Evolutionary conservation across 2,888 invertebrate species (phyloP).

Genomic region (Acleris laterana): DNA sequence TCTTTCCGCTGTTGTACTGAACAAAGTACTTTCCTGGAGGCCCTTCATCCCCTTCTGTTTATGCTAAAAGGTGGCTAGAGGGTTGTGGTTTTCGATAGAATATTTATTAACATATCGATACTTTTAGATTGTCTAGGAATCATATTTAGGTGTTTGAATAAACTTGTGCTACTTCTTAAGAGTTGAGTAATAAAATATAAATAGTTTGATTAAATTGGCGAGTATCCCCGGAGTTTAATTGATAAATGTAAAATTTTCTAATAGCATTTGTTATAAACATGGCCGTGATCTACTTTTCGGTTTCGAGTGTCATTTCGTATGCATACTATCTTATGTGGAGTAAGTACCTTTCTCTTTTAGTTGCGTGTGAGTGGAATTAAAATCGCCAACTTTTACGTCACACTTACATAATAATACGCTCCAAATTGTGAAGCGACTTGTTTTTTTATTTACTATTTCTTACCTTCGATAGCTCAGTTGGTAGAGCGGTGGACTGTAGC

Average conservation of each 20-base stretch:
- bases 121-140: too few relatives aligned
- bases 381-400: conserved; percentile 6
- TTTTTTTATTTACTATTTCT: conserved; percentile 23
- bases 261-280: background rate
- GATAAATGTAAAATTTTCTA: background rate
- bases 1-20: conserved; percentile 65
- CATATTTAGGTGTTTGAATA: too few relatives aligned
- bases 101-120: background rate
- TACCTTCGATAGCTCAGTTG: conserved; percentile 84
- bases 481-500: conserved; percentile 84
- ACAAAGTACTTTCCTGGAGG: conserved; percentile 64
- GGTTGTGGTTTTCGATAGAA: conserved; percentile 43
- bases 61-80: conserved; percentile 51
- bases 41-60: conserved; percentile 62
- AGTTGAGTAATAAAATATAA: too few relatives aligned
- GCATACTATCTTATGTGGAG: background rate
- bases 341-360: conserved; percentile 29
- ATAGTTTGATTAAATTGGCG: too few relatives aligned
- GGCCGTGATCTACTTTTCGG: conserved; percentile 1
- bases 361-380: background rate
- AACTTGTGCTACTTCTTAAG: too few relatives aligned
- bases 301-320: background rate
- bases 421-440: conserved; percentile 14
- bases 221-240: background rate
- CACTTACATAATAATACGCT: conserved; percentile 22